These are phyloP conservation scores for Campoplex capitator DNA, from an alignment of 2,888 invertebrate species.

Conservation along the genomic window DNA sequence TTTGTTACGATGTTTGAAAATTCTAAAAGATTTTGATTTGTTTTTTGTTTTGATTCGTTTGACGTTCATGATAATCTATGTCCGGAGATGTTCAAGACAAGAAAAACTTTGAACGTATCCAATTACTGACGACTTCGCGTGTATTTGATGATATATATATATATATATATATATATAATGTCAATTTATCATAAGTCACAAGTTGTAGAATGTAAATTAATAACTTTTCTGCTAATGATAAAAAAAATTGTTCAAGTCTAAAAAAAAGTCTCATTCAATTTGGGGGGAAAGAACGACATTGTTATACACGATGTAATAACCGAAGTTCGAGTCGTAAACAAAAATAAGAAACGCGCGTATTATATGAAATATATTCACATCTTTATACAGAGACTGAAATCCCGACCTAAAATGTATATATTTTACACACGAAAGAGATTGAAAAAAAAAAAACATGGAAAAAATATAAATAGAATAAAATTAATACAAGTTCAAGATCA, in stretches of 20 bases:
- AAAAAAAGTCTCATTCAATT: conserved; percentile 31
- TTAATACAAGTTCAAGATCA: conserved; percentile 56
- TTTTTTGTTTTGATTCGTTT: conserved; percentile 20
- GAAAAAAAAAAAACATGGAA: not conserved
- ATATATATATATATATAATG: conserved; percentile 40
- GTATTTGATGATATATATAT: conserved; percentile 20
- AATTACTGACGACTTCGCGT: conserved; percentile 52
- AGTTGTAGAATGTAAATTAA: conserved; percentile 57
- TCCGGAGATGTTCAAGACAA: not conserved
- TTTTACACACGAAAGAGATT: conserved; percentile 71
- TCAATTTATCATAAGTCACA: conserved; percentile 67
- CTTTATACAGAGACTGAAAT: conserved; percentile 81
- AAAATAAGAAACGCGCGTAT: conserved; percentile 46
- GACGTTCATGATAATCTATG: conserved; percentile 27
- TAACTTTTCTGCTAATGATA: conserved; percentile 38
- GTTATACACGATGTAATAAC: not conserved
- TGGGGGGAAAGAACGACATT: not conserved
- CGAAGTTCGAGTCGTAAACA: conserved; percentile 2
- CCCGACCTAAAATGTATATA: conserved; percentile 80
- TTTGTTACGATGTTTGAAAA: conserved; percentile 28
- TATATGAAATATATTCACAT: conserved; percentile 75
- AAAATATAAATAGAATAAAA: conserved; percentile 3
- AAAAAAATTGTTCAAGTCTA: conserved; percentile 35
- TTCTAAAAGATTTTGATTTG: conserved; percentile 23
- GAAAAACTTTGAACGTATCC: conserved; percentile 36